Conservation (phyloP, 1,140 invertebrate species). For the Aethina tumida region DNA sequence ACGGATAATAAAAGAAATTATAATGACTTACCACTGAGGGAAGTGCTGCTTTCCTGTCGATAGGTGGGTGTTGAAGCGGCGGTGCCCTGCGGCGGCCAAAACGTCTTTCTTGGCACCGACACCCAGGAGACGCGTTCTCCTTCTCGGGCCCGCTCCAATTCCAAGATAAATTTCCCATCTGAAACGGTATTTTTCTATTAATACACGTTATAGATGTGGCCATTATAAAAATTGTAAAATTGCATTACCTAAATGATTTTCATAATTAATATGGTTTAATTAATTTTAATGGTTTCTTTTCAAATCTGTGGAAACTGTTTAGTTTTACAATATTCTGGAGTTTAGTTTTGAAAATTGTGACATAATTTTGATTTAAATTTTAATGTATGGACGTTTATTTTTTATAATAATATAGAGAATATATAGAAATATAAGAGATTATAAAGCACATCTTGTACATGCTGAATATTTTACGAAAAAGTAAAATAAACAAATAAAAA, state of each 20-base stretch:
- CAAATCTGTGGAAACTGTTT: neutral
- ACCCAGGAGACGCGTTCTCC: slow-evolving; percentile 76
- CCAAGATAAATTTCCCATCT: slow-evolving; percentile 84
- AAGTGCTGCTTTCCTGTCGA: slow-evolving; percentile 51
- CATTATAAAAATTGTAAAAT: too few species aligned
- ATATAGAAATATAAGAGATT: too few species aligned
- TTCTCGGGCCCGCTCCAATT: slow-evolving; percentile 69
- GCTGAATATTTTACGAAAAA: too few species aligned
- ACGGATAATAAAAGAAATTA: too few species aligned
- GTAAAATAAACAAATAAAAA: too few species aligned
- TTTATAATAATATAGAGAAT: too few species aligned
- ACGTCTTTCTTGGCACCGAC: slow-evolving; percentile 75
- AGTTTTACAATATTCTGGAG: neutral
- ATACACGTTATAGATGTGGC: too few species aligned
- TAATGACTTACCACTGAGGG: slow-evolving; percentile 52
- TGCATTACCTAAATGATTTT: neutral
- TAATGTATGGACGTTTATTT: too few species aligned
- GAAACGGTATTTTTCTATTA: slow-evolving; percentile 9
- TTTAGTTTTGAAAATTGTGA: neutral
- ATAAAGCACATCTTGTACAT: too few species aligned
- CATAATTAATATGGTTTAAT: neutral
- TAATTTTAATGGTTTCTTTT: neutral
- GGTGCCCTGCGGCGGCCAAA: slow-evolving; percentile 63
- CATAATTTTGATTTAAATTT: neutral
- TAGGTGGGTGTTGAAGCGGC: slow-evolving; percentile 50